Evolutionary conservation across 2,797 vertebrate species (phyloP).

Genomic region (Valencia hispanica): DNA sequence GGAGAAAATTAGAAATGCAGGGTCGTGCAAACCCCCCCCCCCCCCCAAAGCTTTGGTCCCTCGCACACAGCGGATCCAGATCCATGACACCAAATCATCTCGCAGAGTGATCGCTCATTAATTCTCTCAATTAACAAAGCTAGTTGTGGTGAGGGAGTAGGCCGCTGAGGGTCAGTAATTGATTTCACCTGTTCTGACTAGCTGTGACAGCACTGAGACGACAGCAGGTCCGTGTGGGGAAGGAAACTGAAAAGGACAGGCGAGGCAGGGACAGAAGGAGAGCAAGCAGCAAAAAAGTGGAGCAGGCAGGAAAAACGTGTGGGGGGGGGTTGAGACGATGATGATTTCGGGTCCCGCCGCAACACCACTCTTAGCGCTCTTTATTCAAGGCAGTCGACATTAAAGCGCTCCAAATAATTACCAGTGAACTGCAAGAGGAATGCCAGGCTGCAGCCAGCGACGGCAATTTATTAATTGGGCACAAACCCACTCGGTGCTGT

Average conservation of each 20-base stretch:
- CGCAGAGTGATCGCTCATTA: conserved; percentile 71
- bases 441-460: conserved; percentile 48
- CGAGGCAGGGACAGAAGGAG: conserved; percentile 32
- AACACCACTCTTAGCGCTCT: conserved; percentile 63
- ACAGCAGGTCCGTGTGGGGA: conserved; percentile 32
- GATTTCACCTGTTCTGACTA: conserved; percentile 79
- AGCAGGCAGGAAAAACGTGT: conserved; percentile 39
- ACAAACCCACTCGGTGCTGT: conserved; percentile 62
- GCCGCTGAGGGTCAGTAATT: conserved; percentile 71
- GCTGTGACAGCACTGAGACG: conserved; percentile 62
- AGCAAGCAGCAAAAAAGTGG: conserved; percentile 28
- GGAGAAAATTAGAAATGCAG: conserved; percentile 62
- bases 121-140: conserved; percentile 72
- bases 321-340: conserved; percentile 50
- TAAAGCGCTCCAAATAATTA: conserved; percentile 73
- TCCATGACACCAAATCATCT: conserved; percentile 67
- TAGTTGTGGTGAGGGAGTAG: conserved; percentile 62
- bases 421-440: conserved; percentile 65
- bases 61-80: conserved; percentile 45
- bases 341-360: conserved; percentile 64
- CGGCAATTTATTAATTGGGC: conserved; percentile 69
- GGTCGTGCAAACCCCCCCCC: conserved; percentile 54
- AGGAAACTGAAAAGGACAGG: conserved; percentile 45
- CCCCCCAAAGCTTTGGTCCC: conserved; percentile 42
- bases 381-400: conserved; percentile 68